Evolutionary conservation across 1,140 invertebrate species (phyloP), one percentile per base, ranked within the genome.

Genomic region (Myzus persicae): DNA sequence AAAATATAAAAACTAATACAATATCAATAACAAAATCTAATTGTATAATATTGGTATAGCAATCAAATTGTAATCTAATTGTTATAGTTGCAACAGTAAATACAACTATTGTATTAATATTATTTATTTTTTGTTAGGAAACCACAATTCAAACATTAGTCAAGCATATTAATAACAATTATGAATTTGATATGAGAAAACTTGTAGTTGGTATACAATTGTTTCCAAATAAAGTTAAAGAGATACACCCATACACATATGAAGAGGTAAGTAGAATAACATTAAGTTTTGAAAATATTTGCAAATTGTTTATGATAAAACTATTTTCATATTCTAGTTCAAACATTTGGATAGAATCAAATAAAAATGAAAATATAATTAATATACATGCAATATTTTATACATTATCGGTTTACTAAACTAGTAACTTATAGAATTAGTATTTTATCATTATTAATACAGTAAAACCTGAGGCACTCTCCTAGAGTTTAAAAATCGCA

Each of bases 131-230:
- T 89, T 38, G 22, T 18, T 59, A 90, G 88, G 8, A 7, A 0
- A 26, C 1, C 2, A 2, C 51, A 40, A 2, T 59, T 9, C 0
- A 59, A 0, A 2, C 11, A 59, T n/a, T 90, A 38, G n/a, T 51
- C 48, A 5, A 51, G 4, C 8, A 48, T 11, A 48, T 48, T 18
- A 48, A 48, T 48, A 0, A 22, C 9, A 14, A 38, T 18, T 42
- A 51, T 38, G 1, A 90, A 3, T 59, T 90, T 59, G 38, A 59
- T 18, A 59, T 31, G 42, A 31, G 4, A 6, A 90, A 90, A 59
- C 14, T 90, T 4, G 14, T 90, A 18, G 26, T 90, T 59, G 42
- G 88, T 42, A 90, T 90, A 42, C 88, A 90, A n/a, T 90, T 90
- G 31, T 90, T 42, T 31, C 48, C 88, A 40, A 54, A 59, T 40